Evolutionary conservation across 1,140 invertebrate species (phyloP).

Genomic region (Trigoniulus corallinus): DNA sequence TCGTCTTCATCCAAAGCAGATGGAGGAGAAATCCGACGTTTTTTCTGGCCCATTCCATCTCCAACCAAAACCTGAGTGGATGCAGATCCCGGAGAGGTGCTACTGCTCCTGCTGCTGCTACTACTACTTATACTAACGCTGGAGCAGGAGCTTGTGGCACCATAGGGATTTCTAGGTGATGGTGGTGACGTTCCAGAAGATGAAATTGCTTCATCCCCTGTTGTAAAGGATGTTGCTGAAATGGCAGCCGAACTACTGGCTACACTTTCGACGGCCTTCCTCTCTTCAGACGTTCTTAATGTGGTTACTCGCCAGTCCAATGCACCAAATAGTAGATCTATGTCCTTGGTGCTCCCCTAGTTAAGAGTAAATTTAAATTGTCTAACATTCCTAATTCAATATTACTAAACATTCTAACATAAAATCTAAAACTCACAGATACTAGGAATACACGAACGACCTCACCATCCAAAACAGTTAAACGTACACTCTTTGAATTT

Average conservation of each 20-base stretch:
- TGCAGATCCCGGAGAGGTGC: too few species aligned
- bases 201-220: too few species aligned
- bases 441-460: conserved; percentile 74
- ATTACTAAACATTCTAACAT: conserved; percentile 1
- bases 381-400: neutral
- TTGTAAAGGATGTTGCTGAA: neutral
- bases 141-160: neutral
- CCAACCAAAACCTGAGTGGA: neutral
- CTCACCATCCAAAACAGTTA: conserved; percentile 72
- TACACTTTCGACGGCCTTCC: neutral
- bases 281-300: conserved; percentile 13
- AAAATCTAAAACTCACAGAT: conserved; percentile 35
- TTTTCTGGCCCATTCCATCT: neutral
- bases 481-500: conserved; percentile 64
- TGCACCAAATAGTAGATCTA: conserved; percentile 49
- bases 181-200: neutral
- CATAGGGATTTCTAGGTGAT: neutral
- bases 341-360: conserved; percentile 59
- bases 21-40: neutral
- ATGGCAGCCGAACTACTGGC: neutral
- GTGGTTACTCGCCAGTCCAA: conserved; percentile 42
- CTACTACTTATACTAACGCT: neutral
- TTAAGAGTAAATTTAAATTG: conserved; percentile 8
- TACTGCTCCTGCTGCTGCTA: neutral
- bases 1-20: neutral